Percentiles rank a stretch among this genome's conserved stretches.
phyloP scores from a whole-genome alignment of 2,113 vertebrate genomes.

The Pollachius pollachius region DNA sequence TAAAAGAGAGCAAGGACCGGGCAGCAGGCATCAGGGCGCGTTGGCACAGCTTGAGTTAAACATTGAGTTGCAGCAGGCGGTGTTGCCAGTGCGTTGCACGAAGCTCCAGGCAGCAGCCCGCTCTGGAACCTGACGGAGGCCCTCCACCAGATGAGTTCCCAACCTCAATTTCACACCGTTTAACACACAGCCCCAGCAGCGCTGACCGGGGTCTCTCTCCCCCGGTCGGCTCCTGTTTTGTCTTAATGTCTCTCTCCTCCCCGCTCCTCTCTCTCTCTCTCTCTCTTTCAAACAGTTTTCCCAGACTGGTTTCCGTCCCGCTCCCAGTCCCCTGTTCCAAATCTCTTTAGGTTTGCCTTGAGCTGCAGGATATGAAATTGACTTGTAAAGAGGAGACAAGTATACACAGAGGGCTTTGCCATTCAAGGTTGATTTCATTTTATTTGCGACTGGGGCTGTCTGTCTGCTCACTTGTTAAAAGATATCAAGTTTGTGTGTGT shows the following conservation, averaged over 20 bases:
- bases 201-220: not conserved
- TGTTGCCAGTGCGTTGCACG: not conserved
- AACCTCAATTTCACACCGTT: not conserved
- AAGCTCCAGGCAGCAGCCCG: not conserved
- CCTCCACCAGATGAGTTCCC: not conserved
- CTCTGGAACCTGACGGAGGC: not conserved
- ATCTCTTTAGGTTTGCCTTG: conserved; percentile 63
- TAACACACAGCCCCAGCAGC: not conserved
- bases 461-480: conserved; percentile 67
- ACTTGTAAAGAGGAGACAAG: conserved; percentile 67
- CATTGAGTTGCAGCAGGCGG: not conserved
- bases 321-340: conserved; percentile 29
- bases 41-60: not conserved
- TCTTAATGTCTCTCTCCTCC: not conserved
- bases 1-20: not conserved
- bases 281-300: conserved; percentile 5
- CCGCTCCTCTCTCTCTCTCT: conserved; percentile 19
- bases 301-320: conserved; percentile 24
- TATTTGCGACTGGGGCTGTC: conserved; percentile 55
- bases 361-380: conserved; percentile 65
- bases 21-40: not conserved
- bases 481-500: conserved; percentile 35
- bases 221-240: not conserved
- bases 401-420: conserved; percentile 64
- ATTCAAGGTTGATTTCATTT: conserved; percentile 74